phyloP scores from a whole-genome alignment of 1,140 invertebrate genomes.

The Cheumatopsyche charites region DNA sequence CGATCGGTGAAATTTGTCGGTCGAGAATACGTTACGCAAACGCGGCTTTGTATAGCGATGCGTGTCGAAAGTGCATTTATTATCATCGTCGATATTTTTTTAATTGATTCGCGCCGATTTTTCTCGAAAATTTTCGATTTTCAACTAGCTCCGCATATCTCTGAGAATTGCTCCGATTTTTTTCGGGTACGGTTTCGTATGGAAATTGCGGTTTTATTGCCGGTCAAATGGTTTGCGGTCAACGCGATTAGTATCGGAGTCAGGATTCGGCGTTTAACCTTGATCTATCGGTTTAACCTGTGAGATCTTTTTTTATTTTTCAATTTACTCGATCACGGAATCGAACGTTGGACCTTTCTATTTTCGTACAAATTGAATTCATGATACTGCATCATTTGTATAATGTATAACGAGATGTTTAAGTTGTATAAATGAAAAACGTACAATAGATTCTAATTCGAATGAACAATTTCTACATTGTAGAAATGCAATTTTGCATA shows the following conservation, averaged over 20 bases:
- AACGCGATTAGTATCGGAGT: constrained; percentile 10
- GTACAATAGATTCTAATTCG: no score
- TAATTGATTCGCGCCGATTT: no score
- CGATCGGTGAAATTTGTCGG: constrained; percentile 27
- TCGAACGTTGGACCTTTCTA: neutral
- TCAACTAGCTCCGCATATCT: no score
- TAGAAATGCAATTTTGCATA: neutral
- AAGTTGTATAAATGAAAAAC: no score
- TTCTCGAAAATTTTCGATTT: no score
- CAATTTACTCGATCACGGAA: constrained; percentile 8
- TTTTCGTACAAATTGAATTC: neutral
- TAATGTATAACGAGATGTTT: no score
- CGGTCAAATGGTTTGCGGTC: constrained; percentile 15
- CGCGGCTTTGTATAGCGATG: neutral
- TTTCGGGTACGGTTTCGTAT: no score
- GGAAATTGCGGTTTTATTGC: neutral
- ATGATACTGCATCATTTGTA: no score
- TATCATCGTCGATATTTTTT: no score
- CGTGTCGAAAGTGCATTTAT: no score
- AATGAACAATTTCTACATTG: no score
- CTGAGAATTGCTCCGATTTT: no score
- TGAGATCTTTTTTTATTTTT: neutral
- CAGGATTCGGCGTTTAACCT: constrained; percentile 5
- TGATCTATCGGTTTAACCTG: constrained; percentile 14
- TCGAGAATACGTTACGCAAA: constrained; percentile 25